Conservation (phyloP, 2,888 invertebrate species). For the Hydrotaea cyrtoneurina region DNA sequence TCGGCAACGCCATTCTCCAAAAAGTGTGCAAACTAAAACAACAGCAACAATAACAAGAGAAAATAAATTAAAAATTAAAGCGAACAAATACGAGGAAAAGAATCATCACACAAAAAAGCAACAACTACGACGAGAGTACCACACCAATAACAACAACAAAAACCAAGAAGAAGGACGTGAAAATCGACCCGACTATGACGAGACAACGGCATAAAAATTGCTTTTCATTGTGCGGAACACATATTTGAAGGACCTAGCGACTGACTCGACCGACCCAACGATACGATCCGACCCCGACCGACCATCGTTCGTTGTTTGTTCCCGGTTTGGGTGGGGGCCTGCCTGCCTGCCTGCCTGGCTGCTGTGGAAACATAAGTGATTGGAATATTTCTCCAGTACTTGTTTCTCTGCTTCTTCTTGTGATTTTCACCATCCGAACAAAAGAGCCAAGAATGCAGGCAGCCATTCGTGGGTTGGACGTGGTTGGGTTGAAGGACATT, state of each 20-base stretch:
- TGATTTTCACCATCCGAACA: conserved; percentile 5
- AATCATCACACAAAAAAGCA: conserved; percentile 48
- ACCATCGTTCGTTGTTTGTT: background rate
- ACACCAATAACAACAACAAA: background rate
- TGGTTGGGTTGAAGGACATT: conserved; percentile 44
- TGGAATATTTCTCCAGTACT: conserved; percentile 10
- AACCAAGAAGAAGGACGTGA: background rate
- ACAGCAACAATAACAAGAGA: conserved; percentile 42
- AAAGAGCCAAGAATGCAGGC: conserved; percentile 15
- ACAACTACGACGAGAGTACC: conserved; percentile 47
- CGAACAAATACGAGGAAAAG: conserved; percentile 27
- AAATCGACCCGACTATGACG: conserved; percentile 42
- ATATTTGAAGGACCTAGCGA: background rate
- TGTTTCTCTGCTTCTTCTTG: background rate
- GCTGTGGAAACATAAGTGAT: background rate
- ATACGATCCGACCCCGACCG: background rate
- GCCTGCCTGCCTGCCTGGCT: conserved; percentile 26
- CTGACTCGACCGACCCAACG: background rate
- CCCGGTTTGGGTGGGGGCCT: conserved; percentile 12
- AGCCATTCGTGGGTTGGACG: background rate
- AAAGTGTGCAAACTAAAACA: conserved; percentile 26
- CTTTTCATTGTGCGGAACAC: conserved; percentile 31
- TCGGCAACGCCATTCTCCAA: background rate
- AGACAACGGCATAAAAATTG: conserved; percentile 52
- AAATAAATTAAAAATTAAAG: conserved; percentile 62